A percentile compares a stretch with the other conserved stretches of the same genome.
Conservation (phyloP, 2,888 invertebrate species). For the Pseudoips prasinana region DNA sequence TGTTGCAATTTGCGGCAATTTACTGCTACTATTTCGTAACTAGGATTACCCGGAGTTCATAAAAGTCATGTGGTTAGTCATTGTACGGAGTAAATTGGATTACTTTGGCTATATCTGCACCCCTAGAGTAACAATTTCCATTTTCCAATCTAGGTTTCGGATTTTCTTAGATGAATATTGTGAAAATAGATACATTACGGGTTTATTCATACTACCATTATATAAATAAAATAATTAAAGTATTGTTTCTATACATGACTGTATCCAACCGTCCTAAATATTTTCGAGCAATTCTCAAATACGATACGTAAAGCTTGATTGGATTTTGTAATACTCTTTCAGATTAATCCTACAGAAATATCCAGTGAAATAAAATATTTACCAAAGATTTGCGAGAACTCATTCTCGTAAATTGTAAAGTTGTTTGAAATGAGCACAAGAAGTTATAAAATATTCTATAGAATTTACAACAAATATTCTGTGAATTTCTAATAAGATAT, state of each 20-base stretch:
- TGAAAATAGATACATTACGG: too few relatives aligned
- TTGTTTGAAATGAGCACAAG: constrained; percentile 13
- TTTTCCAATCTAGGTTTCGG: constrained; percentile 3
- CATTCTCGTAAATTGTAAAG: constrained; percentile 17
- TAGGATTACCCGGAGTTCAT: constrained; percentile 18
- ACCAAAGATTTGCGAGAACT: constrained; percentile 25
- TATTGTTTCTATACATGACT: too few relatives aligned
- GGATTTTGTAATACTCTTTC: too few relatives aligned
- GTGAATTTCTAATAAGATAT: constrained; percentile 4
- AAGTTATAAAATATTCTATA: constrained; percentile 4
- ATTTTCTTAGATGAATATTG: too few relatives aligned
- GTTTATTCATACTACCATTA: too few relatives aligned
- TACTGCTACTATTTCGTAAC: constrained; percentile 40
- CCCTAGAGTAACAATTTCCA: constrained; percentile 1
- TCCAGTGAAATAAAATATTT: constrained; percentile 31
- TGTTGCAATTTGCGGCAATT: constrained; percentile 63
- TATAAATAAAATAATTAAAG: too few relatives aligned
- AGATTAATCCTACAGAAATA: too few relatives aligned
- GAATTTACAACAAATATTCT: constrained; percentile 9
- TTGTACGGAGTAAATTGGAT: constrained; percentile 2
- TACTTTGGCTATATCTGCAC: neutral
- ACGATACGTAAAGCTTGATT: too few relatives aligned
- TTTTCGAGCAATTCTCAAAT: too few relatives aligned
- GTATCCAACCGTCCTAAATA: too few relatives aligned
- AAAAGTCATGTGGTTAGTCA: constrained; percentile 12